Percentiles rank a stretch among this genome's conserved stretches.
These are phyloP conservation scores for Synodontis membranacea DNA, from an alignment of 2,113 vertebrate genomes.

Conservation along the genomic window DNA sequence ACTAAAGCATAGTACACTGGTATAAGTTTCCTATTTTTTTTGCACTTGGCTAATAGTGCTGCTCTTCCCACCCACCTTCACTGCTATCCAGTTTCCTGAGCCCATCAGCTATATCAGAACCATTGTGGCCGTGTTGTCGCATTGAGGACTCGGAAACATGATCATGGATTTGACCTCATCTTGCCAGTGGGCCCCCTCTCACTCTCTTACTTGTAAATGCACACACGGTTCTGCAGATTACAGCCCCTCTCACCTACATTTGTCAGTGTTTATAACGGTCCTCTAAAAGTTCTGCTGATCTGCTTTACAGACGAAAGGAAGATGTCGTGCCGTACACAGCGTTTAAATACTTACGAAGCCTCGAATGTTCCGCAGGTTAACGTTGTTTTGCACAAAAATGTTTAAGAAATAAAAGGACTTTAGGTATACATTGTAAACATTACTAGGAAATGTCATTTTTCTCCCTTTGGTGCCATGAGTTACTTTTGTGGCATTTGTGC, in stretches of 20 bases:
- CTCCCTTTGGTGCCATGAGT: not conserved
- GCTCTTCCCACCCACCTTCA: conserved; percentile 64
- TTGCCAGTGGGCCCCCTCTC: conserved; percentile 62
- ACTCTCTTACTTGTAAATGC: conserved; percentile 18
- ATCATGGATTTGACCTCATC: conserved; percentile 78
- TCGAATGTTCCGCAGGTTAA: conserved; percentile 43
- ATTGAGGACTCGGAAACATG: conserved; percentile 72
- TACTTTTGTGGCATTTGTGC: conserved; percentile 9
- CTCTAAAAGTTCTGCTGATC: conserved; percentile 24
- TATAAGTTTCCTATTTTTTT: conserved; percentile 63
- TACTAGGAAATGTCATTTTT: not conserved
- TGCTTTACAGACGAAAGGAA: conserved; percentile 16
- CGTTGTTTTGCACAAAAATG: not conserved
- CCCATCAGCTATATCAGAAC: conserved; percentile 74
- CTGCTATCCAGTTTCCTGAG: conserved; percentile 70
- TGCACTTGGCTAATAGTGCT: conserved; percentile 58
- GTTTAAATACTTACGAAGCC: conserved; percentile 55
- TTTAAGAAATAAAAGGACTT: not conserved
- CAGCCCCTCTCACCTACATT: conserved; percentile 63
- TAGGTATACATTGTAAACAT: not conserved
- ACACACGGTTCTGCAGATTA: conserved; percentile 54
- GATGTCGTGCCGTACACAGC: conserved; percentile 55
- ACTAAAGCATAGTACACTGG: conserved; percentile 54
- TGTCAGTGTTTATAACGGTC: conserved; percentile 64
- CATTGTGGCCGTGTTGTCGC: conserved; percentile 70